Conservation (phyloP, 2,797 vertebrate genomes). For the Sebastes steindachneri region DNA sequence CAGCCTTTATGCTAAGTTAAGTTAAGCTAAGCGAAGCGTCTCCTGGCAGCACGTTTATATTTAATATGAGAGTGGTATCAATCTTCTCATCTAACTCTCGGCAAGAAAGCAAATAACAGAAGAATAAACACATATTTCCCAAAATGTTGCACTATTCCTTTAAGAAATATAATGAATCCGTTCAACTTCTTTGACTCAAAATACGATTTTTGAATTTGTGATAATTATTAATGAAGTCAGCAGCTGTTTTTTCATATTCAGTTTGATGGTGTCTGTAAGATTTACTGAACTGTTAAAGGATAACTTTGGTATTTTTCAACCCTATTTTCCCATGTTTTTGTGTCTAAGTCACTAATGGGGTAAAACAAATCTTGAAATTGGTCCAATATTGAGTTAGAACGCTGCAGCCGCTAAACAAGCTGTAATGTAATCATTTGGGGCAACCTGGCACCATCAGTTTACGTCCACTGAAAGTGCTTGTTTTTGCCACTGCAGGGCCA, state of each 20-base stretch:
- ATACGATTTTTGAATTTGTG: not conserved
- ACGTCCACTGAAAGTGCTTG: no score
- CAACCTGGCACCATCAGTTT: no score
- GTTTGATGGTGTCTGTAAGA: not conserved
- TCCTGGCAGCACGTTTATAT: not conserved
- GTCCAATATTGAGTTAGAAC: no score
- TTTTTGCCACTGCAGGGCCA: no score
- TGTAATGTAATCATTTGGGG: no score
- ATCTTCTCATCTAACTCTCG: not conserved
- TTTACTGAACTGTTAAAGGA: constrained; percentile 20
- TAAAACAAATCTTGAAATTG: no score
- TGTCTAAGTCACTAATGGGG: no score
- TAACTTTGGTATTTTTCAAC: no score
- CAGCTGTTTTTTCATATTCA: not conserved
- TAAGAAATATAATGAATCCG: not conserved
- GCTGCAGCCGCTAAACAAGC: no score
- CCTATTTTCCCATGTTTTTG: no score
- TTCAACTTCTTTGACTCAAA: not conserved
- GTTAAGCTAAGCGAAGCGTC: not conserved
- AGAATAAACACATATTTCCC: not conserved
- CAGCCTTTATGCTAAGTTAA: not conserved
- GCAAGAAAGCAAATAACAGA: not conserved
- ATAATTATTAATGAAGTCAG: not conserved
- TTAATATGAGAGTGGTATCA: not conserved
- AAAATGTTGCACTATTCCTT: not conserved